Conservation (phyloP, 2,113 vertebrate genomes). For the Eclectus roratus region DNA sequence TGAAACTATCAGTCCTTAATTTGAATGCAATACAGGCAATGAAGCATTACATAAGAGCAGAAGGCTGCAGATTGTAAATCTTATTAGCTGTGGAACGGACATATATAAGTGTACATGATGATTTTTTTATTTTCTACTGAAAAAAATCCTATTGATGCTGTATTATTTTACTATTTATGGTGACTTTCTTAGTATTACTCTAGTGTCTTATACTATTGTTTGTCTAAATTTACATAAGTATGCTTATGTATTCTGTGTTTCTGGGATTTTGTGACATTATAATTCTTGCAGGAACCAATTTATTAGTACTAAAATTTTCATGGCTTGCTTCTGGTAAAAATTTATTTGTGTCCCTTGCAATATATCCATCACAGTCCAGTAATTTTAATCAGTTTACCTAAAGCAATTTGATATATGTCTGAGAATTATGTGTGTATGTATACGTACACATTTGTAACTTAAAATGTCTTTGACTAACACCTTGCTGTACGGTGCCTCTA, state of each 20-base stretch:
- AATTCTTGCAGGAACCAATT: constrained; percentile 33
- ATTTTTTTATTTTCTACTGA: not conserved
- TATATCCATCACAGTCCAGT: constrained; percentile 27
- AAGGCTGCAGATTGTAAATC: not conserved
- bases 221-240: not conserved
- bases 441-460: not conserved
- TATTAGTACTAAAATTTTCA: constrained; percentile 41
- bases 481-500: not conserved
- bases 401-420: not conserved
- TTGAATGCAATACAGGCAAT: not conserved
- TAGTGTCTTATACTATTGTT: not conserved
- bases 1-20: not conserved
- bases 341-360: not conserved
- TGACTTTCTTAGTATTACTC: not conserved
- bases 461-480: constrained; percentile 4
- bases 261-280: not conserved
- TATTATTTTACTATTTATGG: not conserved
- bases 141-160: not conserved
- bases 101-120: not conserved
- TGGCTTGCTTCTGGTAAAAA: constrained; percentile 15
- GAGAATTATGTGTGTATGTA: not conserved
- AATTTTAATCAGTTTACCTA: constrained; percentile 12
- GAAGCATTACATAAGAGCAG: not conserved
- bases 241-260: constrained; percentile 6
- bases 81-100: not conserved